Conservation (phyloP, 2,113 vertebrate species). For the Vombatus ursinus region DNA sequence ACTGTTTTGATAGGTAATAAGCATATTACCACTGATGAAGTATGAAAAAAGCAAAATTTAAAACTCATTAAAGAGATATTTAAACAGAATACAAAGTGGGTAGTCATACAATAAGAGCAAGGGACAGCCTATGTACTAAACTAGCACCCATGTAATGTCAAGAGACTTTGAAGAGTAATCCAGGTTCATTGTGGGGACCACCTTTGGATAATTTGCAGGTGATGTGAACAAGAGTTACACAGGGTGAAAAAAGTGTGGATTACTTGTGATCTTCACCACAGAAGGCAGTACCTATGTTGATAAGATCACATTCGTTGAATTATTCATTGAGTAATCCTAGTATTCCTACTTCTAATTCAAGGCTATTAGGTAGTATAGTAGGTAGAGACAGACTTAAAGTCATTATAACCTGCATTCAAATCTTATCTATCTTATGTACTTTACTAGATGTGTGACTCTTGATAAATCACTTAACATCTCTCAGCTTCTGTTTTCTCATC, state of each 20-base stretch:
- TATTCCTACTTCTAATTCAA: background rate
- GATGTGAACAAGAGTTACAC: background rate
- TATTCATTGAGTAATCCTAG: background rate
- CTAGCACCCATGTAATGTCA: background rate
- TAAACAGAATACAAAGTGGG: background rate
- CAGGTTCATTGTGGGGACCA: background rate
- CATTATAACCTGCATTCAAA: background rate
- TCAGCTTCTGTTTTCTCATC: background rate
- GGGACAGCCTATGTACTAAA: background rate
- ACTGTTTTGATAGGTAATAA: background rate
- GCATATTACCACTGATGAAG: background rate
- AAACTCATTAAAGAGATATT: background rate
- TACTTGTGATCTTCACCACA: background rate
- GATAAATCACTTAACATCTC: background rate
- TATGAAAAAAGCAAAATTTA: background rate
- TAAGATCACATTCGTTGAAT: background rate
- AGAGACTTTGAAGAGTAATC: background rate
- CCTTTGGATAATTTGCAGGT: background rate
- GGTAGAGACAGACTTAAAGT: background rate
- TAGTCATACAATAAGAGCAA: background rate
- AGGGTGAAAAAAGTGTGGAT: background rate
- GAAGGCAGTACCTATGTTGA: background rate
- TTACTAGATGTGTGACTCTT: background rate
- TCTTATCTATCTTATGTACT: background rate
- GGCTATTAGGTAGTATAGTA: background rate